Conservation (phyloP, 92 coral and sea anemone genomes). For the Porites lobata region DNA sequence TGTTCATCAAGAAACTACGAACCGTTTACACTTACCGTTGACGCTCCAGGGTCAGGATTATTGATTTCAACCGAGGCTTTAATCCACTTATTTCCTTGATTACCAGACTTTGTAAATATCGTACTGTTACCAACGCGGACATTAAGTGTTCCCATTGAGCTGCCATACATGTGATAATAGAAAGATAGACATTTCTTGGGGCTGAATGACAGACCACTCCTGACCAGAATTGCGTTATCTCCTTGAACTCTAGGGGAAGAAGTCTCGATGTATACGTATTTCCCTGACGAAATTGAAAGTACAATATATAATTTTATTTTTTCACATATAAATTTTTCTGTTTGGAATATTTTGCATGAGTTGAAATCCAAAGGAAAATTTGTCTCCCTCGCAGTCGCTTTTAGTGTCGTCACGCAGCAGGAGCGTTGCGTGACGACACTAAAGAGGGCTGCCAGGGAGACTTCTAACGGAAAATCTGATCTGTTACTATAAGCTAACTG, state of each 20-base stretch:
- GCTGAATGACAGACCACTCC: slow-evolving; percentile 36
- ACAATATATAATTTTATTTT: not conserved
- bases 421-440: no score
- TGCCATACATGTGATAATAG: slow-evolving; percentile 75
- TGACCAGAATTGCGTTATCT: slow-evolving; percentile 60
- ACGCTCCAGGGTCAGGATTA: not conserved
- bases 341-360: not conserved
- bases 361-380: not conserved
- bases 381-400: no score
- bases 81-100: slow-evolving; percentile 52
- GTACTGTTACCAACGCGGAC: slow-evolving; percentile 41
- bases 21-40: not conserved
- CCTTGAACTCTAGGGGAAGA: slow-evolving; percentile 29
- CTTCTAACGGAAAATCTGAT: no score
- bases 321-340: not conserved
- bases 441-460: no score
- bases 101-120: slow-evolving; percentile 53
- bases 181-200: slow-evolving; percentile 61
- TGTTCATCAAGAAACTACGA: not conserved
- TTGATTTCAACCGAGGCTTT: slow-evolving; percentile 13
- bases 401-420: no score
- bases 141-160: slow-evolving; percentile 68
- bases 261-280: slow-evolving; percentile 30
- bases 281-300: slow-evolving; percentile 8
- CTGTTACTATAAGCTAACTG: no score